Evolutionary conservation across 2,113 vertebrate genomes (phyloP).

Genomic region (Psilopogon haemacephalus): DNA sequence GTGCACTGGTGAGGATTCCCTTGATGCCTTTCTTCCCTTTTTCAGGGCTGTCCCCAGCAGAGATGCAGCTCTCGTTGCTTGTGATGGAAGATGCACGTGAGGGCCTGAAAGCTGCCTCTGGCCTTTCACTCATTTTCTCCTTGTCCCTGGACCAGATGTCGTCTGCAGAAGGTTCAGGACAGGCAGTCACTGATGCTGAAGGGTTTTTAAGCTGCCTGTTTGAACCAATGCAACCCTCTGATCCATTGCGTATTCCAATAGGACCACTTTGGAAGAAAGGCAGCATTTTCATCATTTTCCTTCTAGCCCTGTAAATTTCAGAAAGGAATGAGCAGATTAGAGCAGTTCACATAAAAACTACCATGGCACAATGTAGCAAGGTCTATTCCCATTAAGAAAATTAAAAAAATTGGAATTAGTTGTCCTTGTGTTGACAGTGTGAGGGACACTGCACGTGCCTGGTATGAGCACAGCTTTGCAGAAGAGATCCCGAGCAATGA

Average conservation of each 20-base stretch:
- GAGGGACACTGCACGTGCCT: rapidly evolving
- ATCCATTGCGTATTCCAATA: constrained; percentile 10
- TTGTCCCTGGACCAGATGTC: constrained; percentile 1
- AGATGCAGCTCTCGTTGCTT: not conserved
- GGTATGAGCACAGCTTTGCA: not conserved
- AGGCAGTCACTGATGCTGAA: not conserved
- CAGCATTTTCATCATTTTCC: constrained; percentile 64
- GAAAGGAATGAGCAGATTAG: not conserved
- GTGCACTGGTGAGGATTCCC: not conserved
- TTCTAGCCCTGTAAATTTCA: constrained; percentile 49
- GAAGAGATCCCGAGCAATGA: not conserved
- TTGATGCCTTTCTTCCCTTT: constrained; percentile 55
- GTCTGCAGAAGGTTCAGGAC: constrained; percentile 1
- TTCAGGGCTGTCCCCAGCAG: constrained; percentile 5
- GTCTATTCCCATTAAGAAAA: too few species aligned
- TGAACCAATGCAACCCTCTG: not conserved
- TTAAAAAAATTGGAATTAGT: not conserved
- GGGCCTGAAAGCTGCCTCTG: not conserved
- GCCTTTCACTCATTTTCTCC: constrained; percentile 11
- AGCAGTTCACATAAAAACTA: not conserved
- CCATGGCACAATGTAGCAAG: not conserved
- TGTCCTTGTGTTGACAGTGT: not conserved
- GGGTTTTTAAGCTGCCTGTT: not conserved
- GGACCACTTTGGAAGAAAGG: constrained; percentile 55
- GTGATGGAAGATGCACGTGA: constrained; percentile 42